Conservation (phyloP, 1,140 invertebrate species). For the Cyclina sinensis region DNA sequence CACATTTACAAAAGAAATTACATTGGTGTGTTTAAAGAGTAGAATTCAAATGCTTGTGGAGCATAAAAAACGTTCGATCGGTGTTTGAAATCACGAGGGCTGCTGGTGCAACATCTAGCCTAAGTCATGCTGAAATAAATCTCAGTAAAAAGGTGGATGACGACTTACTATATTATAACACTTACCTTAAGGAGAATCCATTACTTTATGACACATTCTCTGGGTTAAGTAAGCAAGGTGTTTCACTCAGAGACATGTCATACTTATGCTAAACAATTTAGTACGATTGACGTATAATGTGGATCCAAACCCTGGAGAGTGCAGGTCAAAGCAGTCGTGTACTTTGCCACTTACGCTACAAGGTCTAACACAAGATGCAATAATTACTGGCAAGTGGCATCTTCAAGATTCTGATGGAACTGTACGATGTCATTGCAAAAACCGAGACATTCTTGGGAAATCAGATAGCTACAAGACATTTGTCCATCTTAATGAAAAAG, state of each 20-base stretch:
- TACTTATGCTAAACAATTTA: conserved; percentile 53
- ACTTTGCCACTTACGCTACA: conserved; percentile 46
- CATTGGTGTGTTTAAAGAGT: conserved; percentile 34
- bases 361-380: conserved; percentile 31
- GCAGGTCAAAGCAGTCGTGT: conserved; percentile 8
- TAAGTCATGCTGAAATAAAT: conserved; percentile 11
- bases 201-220: conserved; percentile 13
- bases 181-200: conserved; percentile 38
- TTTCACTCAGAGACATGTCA: background rate
- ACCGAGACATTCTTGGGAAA: background rate
- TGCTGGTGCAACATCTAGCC: conserved; percentile 21
- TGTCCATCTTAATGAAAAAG: background rate
- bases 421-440: conserved; percentile 17
- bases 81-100: conserved; percentile 37
- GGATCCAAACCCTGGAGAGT: conserved; percentile 31
- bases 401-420: background rate
- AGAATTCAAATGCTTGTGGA: conserved; percentile 39
- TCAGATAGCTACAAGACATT: background rate
- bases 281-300: conserved; percentile 5
- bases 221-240: background rate
- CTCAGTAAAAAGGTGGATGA: conserved; percentile 34
- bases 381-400: conserved; percentile 33
- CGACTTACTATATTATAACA: conserved; percentile 54
- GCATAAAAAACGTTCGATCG: conserved; percentile 13
- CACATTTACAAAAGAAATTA: conserved; percentile 35